Evolutionary conservation across 2,888 invertebrate species (phyloP), one percentile per base, ranked within the genome.

Genomic region (Podabrus alpinus): DNA sequence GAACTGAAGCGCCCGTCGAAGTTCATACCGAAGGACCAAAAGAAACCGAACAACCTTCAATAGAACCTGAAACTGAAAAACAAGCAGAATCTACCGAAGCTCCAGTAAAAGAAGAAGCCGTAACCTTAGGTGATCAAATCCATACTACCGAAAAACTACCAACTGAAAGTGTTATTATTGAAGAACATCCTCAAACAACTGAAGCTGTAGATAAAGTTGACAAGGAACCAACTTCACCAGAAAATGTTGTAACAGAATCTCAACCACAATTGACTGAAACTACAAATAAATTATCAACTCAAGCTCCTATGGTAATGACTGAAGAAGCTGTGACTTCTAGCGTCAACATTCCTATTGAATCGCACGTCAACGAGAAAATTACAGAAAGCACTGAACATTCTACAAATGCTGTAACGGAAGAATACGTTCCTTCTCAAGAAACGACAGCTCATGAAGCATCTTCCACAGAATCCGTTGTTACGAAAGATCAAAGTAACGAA

Each of bases 51-150:
- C 59, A 77, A 69, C 64, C 16, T 25, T 64, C 71, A 29, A 29
- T 17, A n/a, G 64, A 61, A 61, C 61, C 73, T 17, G 77, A 73
- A 68, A 69, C 68, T 11, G 75, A 69, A 74, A 25, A 79, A 67
- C 24, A 59, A 19, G 21, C 69, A 71, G 72, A 74, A 66, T 74
- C 74, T 66, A 62, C 68, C 29, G 76, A 72, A 72, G 66, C 59
- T 17, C n/a, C 80, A 19, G n/a, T 45, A n/a, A 29, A 29, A 29
- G 29, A 29, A 29, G 29, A 29, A 29, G 13, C 29, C 5, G 29
- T 29, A n/a, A 45, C 45, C n/a, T 45, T 45, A 9, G 45, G n/a
- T 45, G 73, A 73, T 29, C 29, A 29, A 29, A 29, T 0, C 29
- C 29, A 29, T 24, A 15, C 15, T 2, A 66, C 71, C 15, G 71